Percentiles rank a stretch among this genome's conserved stretches.
Evolutionary conservation across 2,113 vertebrate genomes (phyloP).

Genomic region (Columba janthina): DNA sequence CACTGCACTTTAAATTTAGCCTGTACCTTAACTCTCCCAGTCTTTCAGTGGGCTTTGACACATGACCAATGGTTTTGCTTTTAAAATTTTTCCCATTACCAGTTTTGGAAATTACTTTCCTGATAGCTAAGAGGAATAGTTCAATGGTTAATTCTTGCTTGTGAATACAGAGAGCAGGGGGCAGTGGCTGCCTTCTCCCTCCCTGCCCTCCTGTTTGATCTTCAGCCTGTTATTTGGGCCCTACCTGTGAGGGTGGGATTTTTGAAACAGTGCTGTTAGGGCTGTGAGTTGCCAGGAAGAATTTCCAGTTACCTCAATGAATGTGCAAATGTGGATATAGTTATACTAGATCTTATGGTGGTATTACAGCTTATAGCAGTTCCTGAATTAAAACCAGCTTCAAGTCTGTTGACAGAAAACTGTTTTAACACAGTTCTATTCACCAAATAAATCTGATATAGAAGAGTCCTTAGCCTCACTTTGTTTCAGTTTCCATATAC

Average conservation of each 20-base stretch:
- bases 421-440: background rate
- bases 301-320: background rate
- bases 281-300: background rate
- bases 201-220: background rate
- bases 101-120: background rate
- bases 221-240: background rate
- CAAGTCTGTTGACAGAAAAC: background rate
- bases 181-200: fast-evolving
- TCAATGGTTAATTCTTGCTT: background rate
- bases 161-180: fast-evolving
- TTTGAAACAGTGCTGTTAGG: background rate
- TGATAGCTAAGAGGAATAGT: background rate
- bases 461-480: background rate
- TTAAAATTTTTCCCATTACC: background rate
- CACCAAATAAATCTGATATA: background rate
- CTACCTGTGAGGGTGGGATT: background rate
- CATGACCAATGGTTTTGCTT: background rate
- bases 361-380: fast-evolving
- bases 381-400: background rate
- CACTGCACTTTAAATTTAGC: background rate
- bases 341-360: background rate
- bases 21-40: background rate
- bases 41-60: background rate
- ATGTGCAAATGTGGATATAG: background rate
- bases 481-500: background rate